These are phyloP conservation scores for Alcis repandata DNA, from an alignment of 2,888 invertebrate genomes.

Conservation along the genomic window DNA sequence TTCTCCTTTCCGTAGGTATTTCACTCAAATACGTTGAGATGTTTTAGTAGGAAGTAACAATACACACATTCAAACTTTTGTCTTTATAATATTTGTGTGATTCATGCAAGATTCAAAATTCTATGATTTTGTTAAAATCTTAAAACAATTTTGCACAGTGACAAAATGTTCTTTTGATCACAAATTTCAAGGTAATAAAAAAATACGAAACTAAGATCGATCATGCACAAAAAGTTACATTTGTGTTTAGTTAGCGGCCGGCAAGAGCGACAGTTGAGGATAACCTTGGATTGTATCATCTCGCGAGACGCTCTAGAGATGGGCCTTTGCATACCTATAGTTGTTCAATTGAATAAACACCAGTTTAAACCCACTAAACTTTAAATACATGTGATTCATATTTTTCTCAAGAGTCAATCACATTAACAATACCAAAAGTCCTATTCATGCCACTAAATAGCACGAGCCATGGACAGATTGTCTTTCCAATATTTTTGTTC, in stretches of 20 bases:
- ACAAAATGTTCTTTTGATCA: background rate
- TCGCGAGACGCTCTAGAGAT: conserved; percentile 14
- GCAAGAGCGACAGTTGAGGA: conserved; percentile 31
- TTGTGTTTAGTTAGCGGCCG: conserved; percentile 28
- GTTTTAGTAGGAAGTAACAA: too few relatives aligned
- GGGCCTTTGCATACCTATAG: conserved; percentile 15
- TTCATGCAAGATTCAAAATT: background rate
- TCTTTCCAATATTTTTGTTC: too few relatives aligned
- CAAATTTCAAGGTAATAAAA: conserved; percentile 1
- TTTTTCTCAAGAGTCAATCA: too few relatives aligned
- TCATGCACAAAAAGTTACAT: conserved; percentile 30
- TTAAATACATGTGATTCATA: background rate
- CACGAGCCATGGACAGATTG: too few relatives aligned
- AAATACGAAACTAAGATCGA: conserved; percentile 18
- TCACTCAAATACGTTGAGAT: too few relatives aligned
- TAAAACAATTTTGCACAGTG: background rate
- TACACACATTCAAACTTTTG: too few relatives aligned
- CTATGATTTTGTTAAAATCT: background rate
- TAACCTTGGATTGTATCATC: conserved; percentile 40
- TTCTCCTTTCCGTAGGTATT: too few relatives aligned
- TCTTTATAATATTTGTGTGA: background rate
- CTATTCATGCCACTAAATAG: too few relatives aligned
- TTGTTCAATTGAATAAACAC: background rate
- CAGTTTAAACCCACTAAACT: background rate
- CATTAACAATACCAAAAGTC: too few relatives aligned